Evolutionary conservation across 2,888 invertebrate genomes (phyloP), one percentile per base, ranked within the genome.

Genomic region (Limnephilus lunatus): DNA sequence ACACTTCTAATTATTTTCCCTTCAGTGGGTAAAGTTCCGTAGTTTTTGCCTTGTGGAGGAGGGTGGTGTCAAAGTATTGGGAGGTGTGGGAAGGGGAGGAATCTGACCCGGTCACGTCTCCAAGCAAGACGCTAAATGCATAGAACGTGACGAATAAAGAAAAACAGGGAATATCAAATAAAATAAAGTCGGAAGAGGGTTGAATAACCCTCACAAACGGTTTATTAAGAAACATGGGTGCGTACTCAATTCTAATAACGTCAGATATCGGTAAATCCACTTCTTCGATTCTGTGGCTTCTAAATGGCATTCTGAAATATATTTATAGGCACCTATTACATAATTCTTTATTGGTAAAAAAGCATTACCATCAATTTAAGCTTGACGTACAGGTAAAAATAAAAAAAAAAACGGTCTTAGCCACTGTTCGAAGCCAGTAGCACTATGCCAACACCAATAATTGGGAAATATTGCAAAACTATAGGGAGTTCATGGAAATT

Each of bases 111-210:
- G 87, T 48, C 87, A 87, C 87, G 87, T 87, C 35, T 39, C n/a
- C 35, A 86, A 44, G 87, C 53, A 48, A 68, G 87, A 48, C 87
- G 87, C 68, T 87, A 48, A 87, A 87, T 68, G 87, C 53, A 53
- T 14, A n/a, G 19, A 31, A 87, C 87, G 87, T 87, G 87, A 48
- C 87, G 68, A 53, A 87, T 53, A 53, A 68, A 87, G 31, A 87
- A 68, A 87, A 87, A 86, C 86, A 30, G 53, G 68, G 68, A 87
- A 68, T 68, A 87, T 85, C 85, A 85, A 85, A 85, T 85, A 85
- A 85, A 85, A 85, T 85, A 85, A 85, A 85, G 25, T 82, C n/a
- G 32, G 85, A 39, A 85, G 44, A 85, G 87, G 87, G 87, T 87
- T 31, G 68, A 39, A n/a, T 85, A 39, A 85, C 31, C 85, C 39